phyloP scores from a whole-genome alignment of 2,888 invertebrate species.

The Drosophila robusta region DNA sequence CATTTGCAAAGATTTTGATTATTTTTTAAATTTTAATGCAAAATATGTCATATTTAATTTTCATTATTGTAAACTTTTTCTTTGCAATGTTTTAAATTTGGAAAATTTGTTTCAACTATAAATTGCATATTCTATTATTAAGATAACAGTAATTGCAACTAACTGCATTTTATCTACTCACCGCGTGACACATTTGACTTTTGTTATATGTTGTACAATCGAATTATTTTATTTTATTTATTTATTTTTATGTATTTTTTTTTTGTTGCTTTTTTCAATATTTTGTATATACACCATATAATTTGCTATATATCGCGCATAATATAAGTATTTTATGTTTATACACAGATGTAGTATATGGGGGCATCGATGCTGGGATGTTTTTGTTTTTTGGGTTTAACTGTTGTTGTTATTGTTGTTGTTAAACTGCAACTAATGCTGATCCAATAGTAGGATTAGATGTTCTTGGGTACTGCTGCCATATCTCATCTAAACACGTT shows the following conservation, averaged over 20 bases:
- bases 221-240: constrained; percentile 31
- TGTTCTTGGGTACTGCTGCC: constrained; percentile 22
- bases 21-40: neutral
- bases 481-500: constrained; percentile 36
- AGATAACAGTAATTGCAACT: constrained; percentile 1
- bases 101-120: neutral
- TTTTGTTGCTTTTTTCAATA: constrained; percentile 14
- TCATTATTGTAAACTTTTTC: neutral
- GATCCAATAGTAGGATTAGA: constrained; percentile 37
- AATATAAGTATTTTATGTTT: constrained; percentile 52
- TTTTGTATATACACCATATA: constrained; percentile 66
- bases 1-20: neutral
- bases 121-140: neutral
- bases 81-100: neutral
- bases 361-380: constrained; percentile 55
- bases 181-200: constrained; percentile 85
- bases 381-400: constrained; percentile 7
- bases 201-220: constrained; percentile 74
- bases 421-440: constrained; percentile 56
- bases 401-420: constrained; percentile 18
- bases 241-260: constrained; percentile 22
- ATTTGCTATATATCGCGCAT: constrained; percentile 69
- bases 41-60: neutral
- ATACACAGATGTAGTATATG: constrained; percentile 60
- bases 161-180: constrained; percentile 69